These are phyloP conservation scores for Megalurothrips usitatus DNA, from an alignment of 2,888 invertebrate genomes.

Conservation along the genomic window DNA sequence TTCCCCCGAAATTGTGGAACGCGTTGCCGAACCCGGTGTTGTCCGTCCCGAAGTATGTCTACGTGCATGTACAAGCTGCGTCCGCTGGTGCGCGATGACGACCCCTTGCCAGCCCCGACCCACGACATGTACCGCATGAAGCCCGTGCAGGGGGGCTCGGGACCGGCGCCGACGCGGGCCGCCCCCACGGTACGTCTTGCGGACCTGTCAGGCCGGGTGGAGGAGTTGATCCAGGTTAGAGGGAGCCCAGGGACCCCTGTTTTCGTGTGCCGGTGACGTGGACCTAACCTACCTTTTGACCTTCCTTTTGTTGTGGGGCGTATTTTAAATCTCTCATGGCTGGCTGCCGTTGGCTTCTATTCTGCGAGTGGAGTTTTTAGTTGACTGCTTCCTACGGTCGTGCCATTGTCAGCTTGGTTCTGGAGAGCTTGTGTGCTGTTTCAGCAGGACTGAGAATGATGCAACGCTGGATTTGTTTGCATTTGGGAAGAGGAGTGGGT, in stretches of 20 bases:
- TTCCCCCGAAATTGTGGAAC: too few species aligned
- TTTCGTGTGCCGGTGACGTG: slow-evolving; percentile 14
- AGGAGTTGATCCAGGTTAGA: slow-evolving; percentile 18
- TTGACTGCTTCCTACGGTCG: too few species aligned
- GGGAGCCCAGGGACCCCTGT: neutral
- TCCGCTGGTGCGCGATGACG: slow-evolving; percentile 3
- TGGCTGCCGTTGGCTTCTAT: too few species aligned
- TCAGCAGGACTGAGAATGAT: neutral
- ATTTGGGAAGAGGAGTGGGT: neutral
- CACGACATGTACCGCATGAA: slow-evolving; percentile 13
- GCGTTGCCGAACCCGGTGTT: too few species aligned
- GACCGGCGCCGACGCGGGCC: neutral
- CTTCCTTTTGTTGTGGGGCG: neutral
- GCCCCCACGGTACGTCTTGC: slow-evolving; percentile 9
- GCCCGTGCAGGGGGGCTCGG: neutral
- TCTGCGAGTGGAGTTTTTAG: too few species aligned
- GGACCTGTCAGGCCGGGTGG: neutral
- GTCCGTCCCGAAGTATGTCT: neutral
- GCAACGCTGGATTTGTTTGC: neutral
- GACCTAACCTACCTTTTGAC: slow-evolving; percentile 4
- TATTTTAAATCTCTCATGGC: too few species aligned
- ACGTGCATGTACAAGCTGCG: slow-evolving; percentile 11
- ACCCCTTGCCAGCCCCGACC: slow-evolving; percentile 5
- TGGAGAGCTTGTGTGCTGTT: too few species aligned
- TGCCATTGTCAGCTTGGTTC: too few species aligned